Conservation (phyloP, 2,888 invertebrate genomes). For the Miltochrista miniata region DNA sequence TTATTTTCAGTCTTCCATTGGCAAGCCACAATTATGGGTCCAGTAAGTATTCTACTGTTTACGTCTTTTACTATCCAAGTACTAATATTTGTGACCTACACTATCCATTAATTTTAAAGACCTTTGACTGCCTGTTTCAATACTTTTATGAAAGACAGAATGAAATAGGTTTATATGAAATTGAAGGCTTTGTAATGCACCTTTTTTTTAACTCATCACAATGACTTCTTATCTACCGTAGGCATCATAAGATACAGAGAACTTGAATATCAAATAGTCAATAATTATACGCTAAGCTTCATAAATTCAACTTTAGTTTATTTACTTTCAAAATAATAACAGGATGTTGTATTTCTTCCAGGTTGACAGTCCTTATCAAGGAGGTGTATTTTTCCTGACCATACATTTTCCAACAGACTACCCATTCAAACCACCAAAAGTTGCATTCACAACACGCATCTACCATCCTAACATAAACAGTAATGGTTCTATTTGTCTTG, state of each 20-base stretch:
- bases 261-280: too few species aligned
- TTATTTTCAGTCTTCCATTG: constrained; percentile 98
- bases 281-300: too few species aligned
- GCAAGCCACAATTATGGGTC: constrained; percentile 99
- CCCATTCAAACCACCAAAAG: constrained; percentile 99
- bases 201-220: too few species aligned
- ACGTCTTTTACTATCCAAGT: neutral
- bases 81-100: neutral
- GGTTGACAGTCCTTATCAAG: constrained; percentile 99
- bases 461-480: constrained; percentile 99
- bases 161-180: too few species aligned
- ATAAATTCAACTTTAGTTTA: neutral
- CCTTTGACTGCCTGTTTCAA: too few species aligned
- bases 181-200: too few species aligned
- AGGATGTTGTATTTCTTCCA: constrained; percentile 63
- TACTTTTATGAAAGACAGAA: too few species aligned
- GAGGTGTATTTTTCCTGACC: constrained; percentile 99
- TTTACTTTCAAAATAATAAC: neutral
- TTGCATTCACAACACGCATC: constrained; percentile 99
- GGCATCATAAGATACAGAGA: too few species aligned
- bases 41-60: constrained; percentile 87
- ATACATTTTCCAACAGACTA: constrained; percentile 99
- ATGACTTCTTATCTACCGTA: too few species aligned
- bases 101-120: too few species aligned
- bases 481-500: constrained; percentile 99